phyloP scores from a whole-genome alignment of 2,888 invertebrate species.

The Laspeyria flexula region DNA sequence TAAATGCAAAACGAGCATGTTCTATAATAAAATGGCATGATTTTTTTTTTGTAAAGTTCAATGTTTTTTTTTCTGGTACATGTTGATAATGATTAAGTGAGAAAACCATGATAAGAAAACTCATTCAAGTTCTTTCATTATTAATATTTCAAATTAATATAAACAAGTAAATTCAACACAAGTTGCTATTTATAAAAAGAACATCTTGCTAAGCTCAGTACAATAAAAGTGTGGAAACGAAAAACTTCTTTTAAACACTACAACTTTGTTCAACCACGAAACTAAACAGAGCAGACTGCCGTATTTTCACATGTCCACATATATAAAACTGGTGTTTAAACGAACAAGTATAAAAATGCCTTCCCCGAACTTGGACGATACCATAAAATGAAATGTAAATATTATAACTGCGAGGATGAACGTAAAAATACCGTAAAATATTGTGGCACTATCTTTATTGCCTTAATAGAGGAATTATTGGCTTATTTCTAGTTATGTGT shows the following conservation, averaged over 20 bases:
- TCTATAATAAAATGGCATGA: too few relatives aligned
- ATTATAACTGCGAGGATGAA: conserved; percentile 57
- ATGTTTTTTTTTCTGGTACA: too few relatives aligned
- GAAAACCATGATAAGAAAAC: too few relatives aligned
- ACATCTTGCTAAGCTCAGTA: neutral
- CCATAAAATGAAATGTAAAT: conserved; percentile 63
- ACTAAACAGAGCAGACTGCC: neutral
- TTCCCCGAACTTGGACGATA: conserved; percentile 31
- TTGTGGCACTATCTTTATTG: conserved; percentile 59
- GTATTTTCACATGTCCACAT: conserved; percentile 23
- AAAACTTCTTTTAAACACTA: neutral
- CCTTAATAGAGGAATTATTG: conserved; percentile 55
- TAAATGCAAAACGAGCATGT: too few relatives aligned
- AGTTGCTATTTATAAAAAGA: too few relatives aligned
- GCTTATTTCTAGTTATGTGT: conserved; percentile 37
- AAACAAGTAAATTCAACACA: too few relatives aligned
- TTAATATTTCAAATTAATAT: too few relatives aligned
- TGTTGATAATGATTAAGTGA: too few relatives aligned
- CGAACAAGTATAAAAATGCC: conserved; percentile 35
- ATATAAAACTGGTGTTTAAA: conserved; percentile 29
- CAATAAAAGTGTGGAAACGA: neutral
- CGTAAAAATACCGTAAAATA: conserved; percentile 65
- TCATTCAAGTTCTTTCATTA: too few relatives aligned
- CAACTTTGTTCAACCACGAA: neutral
- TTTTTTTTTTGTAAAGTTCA: too few relatives aligned